phyloP scores from a whole-genome alignment of 2,888 invertebrate genomes.

The Phaedon cochleariae region DNA sequence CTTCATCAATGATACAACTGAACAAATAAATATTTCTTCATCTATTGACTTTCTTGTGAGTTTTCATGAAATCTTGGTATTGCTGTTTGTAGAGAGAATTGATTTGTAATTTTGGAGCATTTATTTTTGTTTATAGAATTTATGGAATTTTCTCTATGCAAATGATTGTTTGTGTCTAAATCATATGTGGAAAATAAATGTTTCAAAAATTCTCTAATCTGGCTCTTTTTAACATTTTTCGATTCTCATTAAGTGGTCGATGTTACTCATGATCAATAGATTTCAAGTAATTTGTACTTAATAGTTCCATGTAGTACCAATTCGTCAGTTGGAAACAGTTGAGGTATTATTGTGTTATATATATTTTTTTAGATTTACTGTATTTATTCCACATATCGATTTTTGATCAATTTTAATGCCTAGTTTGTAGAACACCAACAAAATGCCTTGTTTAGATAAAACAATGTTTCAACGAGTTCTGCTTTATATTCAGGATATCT shows the following conservation, averaged over 20 bases:
- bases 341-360: constrained; percentile 28
- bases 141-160: too few species aligned
- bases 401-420: constrained; percentile 24
- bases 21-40: neutral
- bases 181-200: too few species aligned
- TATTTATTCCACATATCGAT: constrained; percentile 35
- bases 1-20: neutral
- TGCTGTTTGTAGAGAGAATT: neutral
- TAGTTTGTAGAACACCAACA: constrained; percentile 21
- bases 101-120: neutral
- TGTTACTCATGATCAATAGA: constrained; percentile 48
- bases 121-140: neutral
- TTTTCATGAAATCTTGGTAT: too few species aligned
- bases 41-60: neutral
- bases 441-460: constrained; percentile 32
- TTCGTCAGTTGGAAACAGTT: constrained; percentile 22
- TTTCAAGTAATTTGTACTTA: constrained; percentile 52
- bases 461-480: constrained; percentile 17
- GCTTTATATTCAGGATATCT: constrained; percentile 26
- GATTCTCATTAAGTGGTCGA: neutral
- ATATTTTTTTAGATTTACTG: constrained; percentile 28
- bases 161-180: too few species aligned
- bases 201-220: neutral
- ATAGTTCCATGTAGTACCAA: constrained; percentile 39
- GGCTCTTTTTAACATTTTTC: neutral